Evolutionary conservation across 2,113 vertebrate genomes (phyloP).

Genomic region (Nothobranchius kuhntae): DNA sequence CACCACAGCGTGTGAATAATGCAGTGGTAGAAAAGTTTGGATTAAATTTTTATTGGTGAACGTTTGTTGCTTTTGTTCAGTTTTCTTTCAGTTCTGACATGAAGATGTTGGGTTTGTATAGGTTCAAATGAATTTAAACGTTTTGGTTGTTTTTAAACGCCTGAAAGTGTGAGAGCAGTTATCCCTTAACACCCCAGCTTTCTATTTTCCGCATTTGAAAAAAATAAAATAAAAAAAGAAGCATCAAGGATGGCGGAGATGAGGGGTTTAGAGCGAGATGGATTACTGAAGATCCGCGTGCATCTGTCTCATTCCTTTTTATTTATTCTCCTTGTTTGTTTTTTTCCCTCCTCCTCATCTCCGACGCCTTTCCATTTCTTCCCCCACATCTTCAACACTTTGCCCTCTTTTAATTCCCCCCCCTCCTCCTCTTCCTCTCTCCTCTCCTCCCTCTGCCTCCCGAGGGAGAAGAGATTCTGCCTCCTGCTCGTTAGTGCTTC

Average conservation of each 20-base stretch:
- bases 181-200: constrained; percentile 59
- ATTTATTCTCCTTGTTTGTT: constrained; percentile 79
- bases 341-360: constrained; percentile 53
- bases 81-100: too few relatives aligned
- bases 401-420: constrained; percentile 64
- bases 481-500: constrained; percentile 84
- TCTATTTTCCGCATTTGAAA: constrained; percentile 39
- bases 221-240: constrained; percentile 13
- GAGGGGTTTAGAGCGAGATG: constrained; percentile 44
- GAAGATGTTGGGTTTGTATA: neutral
- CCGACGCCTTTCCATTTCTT: constrained; percentile 42
- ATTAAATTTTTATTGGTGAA: constrained; percentile 49
- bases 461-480: constrained; percentile 80
- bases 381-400: constrained; percentile 71
- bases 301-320: constrained; percentile 76
- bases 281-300: constrained; percentile 69
- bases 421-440: constrained; percentile 37
- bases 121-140: neutral
- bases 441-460: constrained; percentile 66
- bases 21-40: constrained; percentile 28
- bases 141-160: constrained; percentile 44
- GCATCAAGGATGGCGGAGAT: constrained; percentile 4
- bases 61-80: constrained; percentile 4
- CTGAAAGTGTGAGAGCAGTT: constrained; percentile 72
- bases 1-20: constrained; percentile 36